Percentiles rank a stretch among this genome's conserved stretches.
Conservation (phyloP, 2,113 vertebrate species). For the Macquaria australasica region DNA sequence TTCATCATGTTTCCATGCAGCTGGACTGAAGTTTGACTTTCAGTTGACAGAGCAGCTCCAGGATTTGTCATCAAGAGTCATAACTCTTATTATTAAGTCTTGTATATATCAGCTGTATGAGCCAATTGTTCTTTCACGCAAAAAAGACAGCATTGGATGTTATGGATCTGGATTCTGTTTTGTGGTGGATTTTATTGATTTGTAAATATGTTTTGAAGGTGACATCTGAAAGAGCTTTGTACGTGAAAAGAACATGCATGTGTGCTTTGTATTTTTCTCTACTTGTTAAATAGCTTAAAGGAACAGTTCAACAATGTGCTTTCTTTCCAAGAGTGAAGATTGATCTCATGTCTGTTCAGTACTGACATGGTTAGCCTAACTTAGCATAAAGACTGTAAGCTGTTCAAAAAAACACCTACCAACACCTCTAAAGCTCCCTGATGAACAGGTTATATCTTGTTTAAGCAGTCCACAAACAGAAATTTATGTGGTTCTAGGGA, state of each 20-base stretch:
- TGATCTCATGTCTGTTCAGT: background rate
- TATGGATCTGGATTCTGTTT: constrained; percentile 27
- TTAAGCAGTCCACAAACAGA: background rate
- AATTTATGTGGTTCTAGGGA: background rate
- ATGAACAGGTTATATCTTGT: background rate
- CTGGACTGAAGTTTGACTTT: constrained; percentile 1
- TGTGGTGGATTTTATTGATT: constrained; percentile 39
- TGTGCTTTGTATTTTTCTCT: constrained; percentile 23
- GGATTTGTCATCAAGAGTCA: background rate
- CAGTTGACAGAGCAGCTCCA: background rate
- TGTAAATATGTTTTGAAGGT: background rate
- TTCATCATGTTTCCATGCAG: background rate
- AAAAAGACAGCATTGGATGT: background rate
- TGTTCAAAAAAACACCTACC: background rate
- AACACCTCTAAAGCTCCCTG: background rate
- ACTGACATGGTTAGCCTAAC: background rate
- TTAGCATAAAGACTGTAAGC: background rate
- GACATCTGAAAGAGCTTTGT: background rate
- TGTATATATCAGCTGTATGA: background rate
- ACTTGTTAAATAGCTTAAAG: constrained; percentile 12
- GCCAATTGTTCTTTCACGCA: background rate
- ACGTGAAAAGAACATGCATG: constrained; percentile 1
- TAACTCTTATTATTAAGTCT: too few relatives aligned
- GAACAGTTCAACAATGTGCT: constrained; percentile 30
- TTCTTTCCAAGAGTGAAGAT: background rate